Evolutionary conservation across 2,797 vertebrate genomes (phyloP).

Genomic region (Amblyopsis hoosieri): DNA sequence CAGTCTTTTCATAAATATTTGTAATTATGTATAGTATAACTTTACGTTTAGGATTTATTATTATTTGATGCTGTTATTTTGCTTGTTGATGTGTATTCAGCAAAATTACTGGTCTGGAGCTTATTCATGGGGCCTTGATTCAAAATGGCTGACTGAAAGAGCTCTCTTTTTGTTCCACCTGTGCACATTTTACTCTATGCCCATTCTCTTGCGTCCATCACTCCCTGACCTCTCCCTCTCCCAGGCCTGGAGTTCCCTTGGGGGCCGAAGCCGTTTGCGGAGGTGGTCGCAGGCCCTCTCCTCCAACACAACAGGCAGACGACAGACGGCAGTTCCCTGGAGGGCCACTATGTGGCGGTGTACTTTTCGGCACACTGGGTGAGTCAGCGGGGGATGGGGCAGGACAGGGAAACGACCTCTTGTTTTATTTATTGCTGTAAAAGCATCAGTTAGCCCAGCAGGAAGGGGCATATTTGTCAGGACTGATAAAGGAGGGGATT

Average conservation of each 20-base stretch:
- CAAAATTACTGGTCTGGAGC: too few relatives aligned
- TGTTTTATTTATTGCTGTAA: slow-evolving; percentile 16
- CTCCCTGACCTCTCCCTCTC: slow-evolving; percentile 26
- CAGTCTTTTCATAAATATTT: too few relatives aligned
- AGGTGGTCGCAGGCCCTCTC: slow-evolving; percentile 93
- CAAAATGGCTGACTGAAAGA: slow-evolving; percentile 12
- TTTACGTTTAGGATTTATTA: too few relatives aligned
- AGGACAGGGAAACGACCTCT: neutral
- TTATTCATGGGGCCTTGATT: neutral
- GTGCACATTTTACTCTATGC: slow-evolving; percentile 1
- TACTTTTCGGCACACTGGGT: slow-evolving; percentile 99
- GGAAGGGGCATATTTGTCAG: slow-evolving; percentile 37
- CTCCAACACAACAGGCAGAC: slow-evolving; percentile 90
- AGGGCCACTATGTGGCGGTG: slow-evolving; percentile 93
- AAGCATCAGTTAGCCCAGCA: slow-evolving; percentile 39
- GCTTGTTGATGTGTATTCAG: too few relatives aligned
- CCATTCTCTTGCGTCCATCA: neutral
- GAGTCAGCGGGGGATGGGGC: slow-evolving; percentile 60
- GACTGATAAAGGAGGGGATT: slow-evolving; percentile 33
- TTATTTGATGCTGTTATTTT: too few relatives aligned
- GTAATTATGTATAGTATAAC: too few relatives aligned
- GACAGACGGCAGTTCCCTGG: slow-evolving; percentile 88
- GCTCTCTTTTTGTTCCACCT: slow-evolving; percentile 8
- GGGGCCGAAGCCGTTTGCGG: slow-evolving; percentile 96
- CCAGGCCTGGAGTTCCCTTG: slow-evolving; percentile 98